Base-by-base conservation (phyloP, 2,113 vertebrate species). In the Ceratotherium simum region DNA sequence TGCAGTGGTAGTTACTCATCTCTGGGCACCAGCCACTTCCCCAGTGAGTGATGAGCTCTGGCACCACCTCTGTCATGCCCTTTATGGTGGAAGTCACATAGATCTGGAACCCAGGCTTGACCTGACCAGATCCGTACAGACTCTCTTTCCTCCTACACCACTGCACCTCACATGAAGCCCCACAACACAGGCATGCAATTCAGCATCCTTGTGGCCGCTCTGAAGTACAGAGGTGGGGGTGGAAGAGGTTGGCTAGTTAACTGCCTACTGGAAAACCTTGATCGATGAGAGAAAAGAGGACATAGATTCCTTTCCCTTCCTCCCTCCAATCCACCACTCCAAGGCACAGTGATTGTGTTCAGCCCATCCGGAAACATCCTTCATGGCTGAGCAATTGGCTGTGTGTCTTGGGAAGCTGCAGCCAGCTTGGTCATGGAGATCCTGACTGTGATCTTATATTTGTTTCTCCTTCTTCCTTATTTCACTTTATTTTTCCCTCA, bases 381-480 rank as follows among this genome's bases (percentile, higher is more conserved):
- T 90, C 20, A 42, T 39, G 18, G 7, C 46, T 46, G 16, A 84
- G 17, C 25, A 60, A 81, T 4, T 54, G 81, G 51, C 46, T 75
- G 11, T 51, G 29, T 56, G 17, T 87, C 64, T 92, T 83, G 20
- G 16, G 60, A 96, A 91, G 12, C 33, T 42, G 25, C 21, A 80
- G 29, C 56, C 2, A 51, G 36, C 2, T 60, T 75, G n/a, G 21
- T 70, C 51, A 46, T 21, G 6, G n/a, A 92, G 36, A 88, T 42
- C 21, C 36, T 27, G 23, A n/a, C 27, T 31, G 2, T 87, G 62
- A 54, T 33, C 62, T 94, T 69, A 9, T 39, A 46, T 62, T 97
- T 90, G 64, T 64, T 56, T 89, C 3, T 96, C 29, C 67, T 84
- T 25, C 39, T 90, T 95, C 51, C 39, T 91, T 46, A 69, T 27